Conservation (phyloP, 2,113 vertebrate genomes). For the Pterocles burchelli region DNA sequence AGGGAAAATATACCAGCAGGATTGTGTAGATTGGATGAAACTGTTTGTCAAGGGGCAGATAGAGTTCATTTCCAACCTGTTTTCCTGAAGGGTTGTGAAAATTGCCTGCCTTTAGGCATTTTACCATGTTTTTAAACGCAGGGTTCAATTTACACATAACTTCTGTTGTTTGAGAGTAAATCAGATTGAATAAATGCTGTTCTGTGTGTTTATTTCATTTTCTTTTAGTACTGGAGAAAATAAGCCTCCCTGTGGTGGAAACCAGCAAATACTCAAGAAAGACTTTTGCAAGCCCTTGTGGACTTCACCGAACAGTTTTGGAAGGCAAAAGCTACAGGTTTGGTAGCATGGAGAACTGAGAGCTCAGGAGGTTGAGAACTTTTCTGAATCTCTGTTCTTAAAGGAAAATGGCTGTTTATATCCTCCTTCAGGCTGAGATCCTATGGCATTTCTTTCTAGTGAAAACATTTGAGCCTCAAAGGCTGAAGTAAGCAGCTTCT, state of each 20-base stretch:
- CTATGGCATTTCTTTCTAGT: constrained; percentile 5
- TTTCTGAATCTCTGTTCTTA: not conserved
- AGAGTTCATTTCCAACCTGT: not conserved
- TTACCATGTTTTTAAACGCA: not conserved
- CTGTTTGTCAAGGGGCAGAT: not conserved
- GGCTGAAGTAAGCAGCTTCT: not conserved
- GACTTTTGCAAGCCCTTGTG: not conserved
- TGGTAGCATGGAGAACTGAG: not conserved
- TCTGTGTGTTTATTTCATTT: not conserved
- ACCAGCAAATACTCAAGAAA: not conserved
- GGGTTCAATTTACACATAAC: not conserved
- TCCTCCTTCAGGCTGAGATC: not conserved
- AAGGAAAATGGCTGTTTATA: constrained; percentile 3
- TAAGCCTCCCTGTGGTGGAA: constrained; percentile 37
- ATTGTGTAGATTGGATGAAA: not conserved
- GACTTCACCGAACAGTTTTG: not conserved
- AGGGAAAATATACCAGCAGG: not conserved
- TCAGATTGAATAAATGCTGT: not conserved
- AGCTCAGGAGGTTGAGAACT: not conserved
- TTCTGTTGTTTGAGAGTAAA: not conserved
- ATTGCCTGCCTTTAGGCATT: not conserved
- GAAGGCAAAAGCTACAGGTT: not conserved
- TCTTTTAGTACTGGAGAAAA: constrained; percentile 82
- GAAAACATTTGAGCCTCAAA: not conserved
- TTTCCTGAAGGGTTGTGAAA: not conserved